Evolutionary conservation across 2,113 vertebrate genomes (phyloP).

Genomic region (Crotalus helleri): DNA sequence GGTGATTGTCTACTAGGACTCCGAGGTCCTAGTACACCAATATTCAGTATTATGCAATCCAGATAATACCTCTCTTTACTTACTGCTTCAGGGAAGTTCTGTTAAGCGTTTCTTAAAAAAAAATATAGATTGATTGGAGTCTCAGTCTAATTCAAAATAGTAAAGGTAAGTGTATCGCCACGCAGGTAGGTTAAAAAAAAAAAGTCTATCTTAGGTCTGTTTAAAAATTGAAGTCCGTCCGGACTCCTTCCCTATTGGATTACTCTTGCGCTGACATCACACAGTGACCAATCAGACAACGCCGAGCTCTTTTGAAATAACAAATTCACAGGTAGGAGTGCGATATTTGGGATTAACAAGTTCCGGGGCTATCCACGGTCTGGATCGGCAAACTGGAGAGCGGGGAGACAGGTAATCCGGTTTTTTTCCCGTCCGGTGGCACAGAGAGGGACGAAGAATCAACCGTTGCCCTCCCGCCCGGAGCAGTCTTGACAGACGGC

Average conservation of each 20-base stretch:
- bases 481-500: not conserved
- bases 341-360: not conserved
- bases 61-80: not conserved
- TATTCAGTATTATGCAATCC: not conserved
- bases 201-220: not conserved
- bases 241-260: not conserved
- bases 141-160: not conserved
- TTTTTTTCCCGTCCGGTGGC: fast-evolving
- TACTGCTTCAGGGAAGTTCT: not conserved
- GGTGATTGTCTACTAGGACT: too few relatives aligned
- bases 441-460: not conserved
- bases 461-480: too few relatives aligned
- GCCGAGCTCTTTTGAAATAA: constrained; percentile 74
- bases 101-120: not conserved
- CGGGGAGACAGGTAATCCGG: fast-evolving
- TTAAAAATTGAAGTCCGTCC: constrained; percentile 38
- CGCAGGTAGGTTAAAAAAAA: fast-evolving
- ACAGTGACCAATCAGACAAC: constrained; percentile 60
- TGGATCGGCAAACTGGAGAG: not conserved
- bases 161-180: not conserved
- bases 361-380: not conserved
- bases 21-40: too few relatives aligned
- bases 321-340: fast-evolving
- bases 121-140: not conserved
- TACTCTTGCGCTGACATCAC: fast-evolving